Base-by-base conservation (phyloP, 2,797 vertebrate genomes). In the Danio albolineatus region DNA sequence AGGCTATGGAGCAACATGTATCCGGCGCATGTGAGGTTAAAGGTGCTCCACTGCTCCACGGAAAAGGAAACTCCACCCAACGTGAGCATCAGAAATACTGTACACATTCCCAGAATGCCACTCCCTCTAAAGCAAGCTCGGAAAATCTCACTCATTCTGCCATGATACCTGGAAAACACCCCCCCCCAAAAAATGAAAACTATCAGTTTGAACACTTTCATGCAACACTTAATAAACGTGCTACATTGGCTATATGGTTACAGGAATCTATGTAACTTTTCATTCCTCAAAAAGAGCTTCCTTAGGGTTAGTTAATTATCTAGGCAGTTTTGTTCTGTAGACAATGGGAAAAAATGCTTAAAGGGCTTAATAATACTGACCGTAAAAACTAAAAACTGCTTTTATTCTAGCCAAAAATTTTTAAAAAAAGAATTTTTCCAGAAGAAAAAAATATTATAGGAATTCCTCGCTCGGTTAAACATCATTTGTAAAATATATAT, bases 161-260 rank as follows among this genome's bases (percentile, higher is more conserved):
- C 73, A 17, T 43, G 57, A 74, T 90, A 88, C 81, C 89, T 90
- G 75, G 2, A 21, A 60, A 9, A 57, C 10, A 73, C 7, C 36
- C n/a, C n/a, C n/a, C n/a, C n/a, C n/a, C n/a, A n/a, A 67, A n/a
- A 1, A 3, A 28, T 28, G 28, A 28, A 1, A 1, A 28, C 3
- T 3, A 3, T n/a, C n/a, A 28, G 1, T 39, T 69, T 7, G 7
- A 4, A 70, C 12, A 41, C 51, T 17, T 48, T 17, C 9, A n/a
- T 16, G 8, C 48, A 17, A 86, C 12, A 7, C 44, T 61, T 1
- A 1, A 28, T 28, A 1, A 1, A 28, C 28, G 28, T 28, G 28
- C 28, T 28, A 28, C 5, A 49, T n/a, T 21, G 43, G 4, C 46
- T n/a, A 53, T 36, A 49, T 41, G 6, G 2, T 10, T 38, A 0